Evolutionary conservation across 2,113 vertebrate species (phyloP).

Genomic region (Calyptommatus sinebrachiatus): DNA sequence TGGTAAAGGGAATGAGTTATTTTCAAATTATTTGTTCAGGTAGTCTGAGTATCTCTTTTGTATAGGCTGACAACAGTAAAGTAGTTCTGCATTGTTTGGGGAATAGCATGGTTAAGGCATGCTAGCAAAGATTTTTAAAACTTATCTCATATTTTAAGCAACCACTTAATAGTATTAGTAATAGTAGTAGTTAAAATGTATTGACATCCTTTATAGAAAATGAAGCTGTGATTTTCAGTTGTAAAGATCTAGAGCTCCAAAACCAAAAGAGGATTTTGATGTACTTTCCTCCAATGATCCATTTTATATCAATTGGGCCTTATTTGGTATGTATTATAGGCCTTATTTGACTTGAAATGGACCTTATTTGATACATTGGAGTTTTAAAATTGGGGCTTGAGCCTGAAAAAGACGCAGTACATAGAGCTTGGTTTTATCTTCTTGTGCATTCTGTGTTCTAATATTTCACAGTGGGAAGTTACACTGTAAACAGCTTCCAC

Average conservation of each 20-base stretch:
- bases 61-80: background rate
- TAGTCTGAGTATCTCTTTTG: background rate
- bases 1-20: background rate
- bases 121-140: background rate
- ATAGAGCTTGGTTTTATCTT: background rate
- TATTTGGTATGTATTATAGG: background rate
- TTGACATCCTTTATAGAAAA: too few relatives aligned
- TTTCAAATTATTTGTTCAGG: background rate
- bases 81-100: too few relatives aligned
- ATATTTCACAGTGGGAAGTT: conserved; percentile 9
- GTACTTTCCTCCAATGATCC: background rate
- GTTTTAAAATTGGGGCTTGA: conserved; percentile 8
- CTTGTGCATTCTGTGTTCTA: background rate
- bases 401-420: background rate
- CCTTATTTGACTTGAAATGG: background rate
- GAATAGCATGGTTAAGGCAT: background rate
- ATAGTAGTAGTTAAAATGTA: too few relatives aligned
- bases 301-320: background rate
- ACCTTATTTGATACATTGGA: background rate
- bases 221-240: too few relatives aligned
- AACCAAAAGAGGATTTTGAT: background rate
- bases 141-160: too few relatives aligned
- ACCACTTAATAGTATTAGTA: too few relatives aligned
- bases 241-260: too few relatives aligned
- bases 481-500: conserved; percentile 10